phyloP scores from a whole-genome alignment of 2,888 invertebrate genomes.

The Tetramorium bicarinatum region DNA sequence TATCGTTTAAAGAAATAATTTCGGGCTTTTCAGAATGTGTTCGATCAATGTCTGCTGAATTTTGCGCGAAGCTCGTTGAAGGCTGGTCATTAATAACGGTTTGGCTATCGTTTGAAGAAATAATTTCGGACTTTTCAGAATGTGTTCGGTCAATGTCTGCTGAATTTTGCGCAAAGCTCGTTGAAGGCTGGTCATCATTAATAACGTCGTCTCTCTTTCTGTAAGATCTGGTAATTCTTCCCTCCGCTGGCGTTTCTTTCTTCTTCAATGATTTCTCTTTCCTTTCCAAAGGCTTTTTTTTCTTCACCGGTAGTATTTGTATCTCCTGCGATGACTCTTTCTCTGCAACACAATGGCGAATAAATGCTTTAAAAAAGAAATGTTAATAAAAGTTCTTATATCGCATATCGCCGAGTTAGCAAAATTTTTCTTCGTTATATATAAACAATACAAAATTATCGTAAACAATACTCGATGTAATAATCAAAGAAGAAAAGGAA shows the following conservation, averaged over 20 bases:
- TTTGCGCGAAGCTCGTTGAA: not conserved
- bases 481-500: not conserved
- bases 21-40: too few species aligned
- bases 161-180: not conserved
- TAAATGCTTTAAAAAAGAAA: constrained; percentile 12
- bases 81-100: not conserved
- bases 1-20: not conserved
- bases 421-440: constrained; percentile 13
- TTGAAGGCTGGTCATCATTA: not conserved
- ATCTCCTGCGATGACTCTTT: not conserved
- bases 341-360: constrained; percentile 38
- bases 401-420: not conserved
- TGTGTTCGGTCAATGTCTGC: too few species aligned
- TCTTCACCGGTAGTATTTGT: not conserved
- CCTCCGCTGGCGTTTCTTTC: not conserved
- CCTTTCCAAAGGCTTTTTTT: not conserved
- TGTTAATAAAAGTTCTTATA: not conserved
- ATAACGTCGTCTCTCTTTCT: not conserved
- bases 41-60: too few species aligned
- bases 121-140: not conserved
- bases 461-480: not conserved
- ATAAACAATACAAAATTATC: not conserved
- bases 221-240: not conserved
- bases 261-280: not conserved
- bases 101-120: not conserved